These are phyloP conservation scores for Gambusia yucatana DNA, from an alignment of 2,797 vertebrate genomes.

Conservation along the genomic window DNA sequence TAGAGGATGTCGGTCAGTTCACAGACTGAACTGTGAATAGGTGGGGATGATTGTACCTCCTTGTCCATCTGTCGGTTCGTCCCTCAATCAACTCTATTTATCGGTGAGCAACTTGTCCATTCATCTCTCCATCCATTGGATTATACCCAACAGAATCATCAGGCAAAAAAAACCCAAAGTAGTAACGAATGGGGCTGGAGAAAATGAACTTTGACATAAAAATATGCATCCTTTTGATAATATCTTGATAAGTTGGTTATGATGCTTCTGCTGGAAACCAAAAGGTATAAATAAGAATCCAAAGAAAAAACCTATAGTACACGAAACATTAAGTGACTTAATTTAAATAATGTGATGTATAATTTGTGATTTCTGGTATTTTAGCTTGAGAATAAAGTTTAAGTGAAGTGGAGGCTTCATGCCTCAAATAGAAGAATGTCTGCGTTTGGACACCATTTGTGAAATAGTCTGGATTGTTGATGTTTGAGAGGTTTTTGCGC, in stretches of 20 bases:
- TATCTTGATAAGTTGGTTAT: background rate
- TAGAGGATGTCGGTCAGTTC: background rate
- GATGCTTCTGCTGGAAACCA: background rate
- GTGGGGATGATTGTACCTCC: background rate
- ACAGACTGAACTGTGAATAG: background rate
- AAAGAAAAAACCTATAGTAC: background rate
- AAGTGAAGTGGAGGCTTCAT: slow-evolving; percentile 4
- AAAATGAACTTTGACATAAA: background rate
- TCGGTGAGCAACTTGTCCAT: too few species aligned
- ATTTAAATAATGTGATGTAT: background rate
- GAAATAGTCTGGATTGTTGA: slow-evolving; percentile 35
- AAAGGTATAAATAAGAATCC: background rate
- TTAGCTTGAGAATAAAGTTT: slow-evolving; percentile 10
- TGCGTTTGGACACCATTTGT: slow-evolving; percentile 26
- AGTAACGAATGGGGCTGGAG: background rate
- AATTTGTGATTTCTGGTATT: background rate
- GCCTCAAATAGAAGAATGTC: slow-evolving; percentile 6
- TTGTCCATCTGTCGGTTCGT: background rate
- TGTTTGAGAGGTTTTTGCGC: slow-evolving; percentile 42
- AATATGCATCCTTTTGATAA: background rate
- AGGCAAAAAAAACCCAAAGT: too few species aligned
- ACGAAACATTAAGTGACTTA: background rate
- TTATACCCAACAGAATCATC: too few species aligned
- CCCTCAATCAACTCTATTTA: background rate
- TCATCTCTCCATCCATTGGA: too few species aligned